Conservation (phyloP, 2,888 invertebrate genomes). For the Ochropacha duplaris region DNA sequence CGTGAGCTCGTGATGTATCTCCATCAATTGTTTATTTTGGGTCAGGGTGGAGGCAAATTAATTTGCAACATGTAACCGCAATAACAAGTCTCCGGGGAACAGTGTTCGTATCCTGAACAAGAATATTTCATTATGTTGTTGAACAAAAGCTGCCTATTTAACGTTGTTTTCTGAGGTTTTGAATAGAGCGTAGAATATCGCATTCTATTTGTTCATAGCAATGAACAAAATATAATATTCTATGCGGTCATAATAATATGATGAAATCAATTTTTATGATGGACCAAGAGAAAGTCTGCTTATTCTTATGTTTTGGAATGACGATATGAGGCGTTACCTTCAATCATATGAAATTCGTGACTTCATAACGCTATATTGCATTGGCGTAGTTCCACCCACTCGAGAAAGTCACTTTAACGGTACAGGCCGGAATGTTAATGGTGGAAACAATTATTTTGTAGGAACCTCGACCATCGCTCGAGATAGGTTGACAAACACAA, state of each 20-base stretch:
- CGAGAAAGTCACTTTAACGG: slow-evolving; percentile 57
- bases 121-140: background rate
- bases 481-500: slow-evolving; percentile 48
- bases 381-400: slow-evolving; percentile 47
- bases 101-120: background rate
- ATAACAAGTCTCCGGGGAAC: background rate
- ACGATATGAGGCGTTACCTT: slow-evolving; percentile 21
- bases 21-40: background rate
- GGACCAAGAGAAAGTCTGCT: background rate
- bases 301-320: background rate
- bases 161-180: no score
- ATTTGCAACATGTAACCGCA: background rate
- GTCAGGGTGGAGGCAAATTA: background rate
- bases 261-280: background rate
- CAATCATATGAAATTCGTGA: slow-evolving; percentile 39
- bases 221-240: no score
- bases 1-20: background rate
- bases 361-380: slow-evolving; percentile 41
- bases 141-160: background rate
- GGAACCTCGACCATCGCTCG: slow-evolving; percentile 39
- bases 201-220: no score
- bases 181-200: no score
- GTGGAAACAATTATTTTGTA: slow-evolving; percentile 59
- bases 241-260: no score
- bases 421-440: slow-evolving; percentile 65